phyloP scores from a whole-genome alignment of 2,888 invertebrate species.

The Netelia melanura region DNA sequence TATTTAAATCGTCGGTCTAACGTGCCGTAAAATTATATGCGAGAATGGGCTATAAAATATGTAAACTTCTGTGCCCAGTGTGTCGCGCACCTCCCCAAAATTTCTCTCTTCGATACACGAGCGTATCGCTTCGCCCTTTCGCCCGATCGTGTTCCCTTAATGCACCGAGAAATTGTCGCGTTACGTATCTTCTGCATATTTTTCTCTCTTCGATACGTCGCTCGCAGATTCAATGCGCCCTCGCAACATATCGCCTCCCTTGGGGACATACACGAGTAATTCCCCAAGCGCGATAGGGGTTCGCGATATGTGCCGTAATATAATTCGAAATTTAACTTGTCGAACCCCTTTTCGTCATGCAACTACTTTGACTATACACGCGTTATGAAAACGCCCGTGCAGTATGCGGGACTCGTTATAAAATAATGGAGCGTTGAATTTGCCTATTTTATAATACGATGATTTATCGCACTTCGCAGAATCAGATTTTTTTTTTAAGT shows the following conservation, averaged over 20 bases:
- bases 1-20: slow-evolving; percentile 84
- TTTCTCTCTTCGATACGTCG: slow-evolving; percentile 45
- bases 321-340: slow-evolving; percentile 70
- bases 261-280: slow-evolving; percentile 42
- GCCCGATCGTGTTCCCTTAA: slow-evolving; percentile 75
- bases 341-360: slow-evolving; percentile 64
- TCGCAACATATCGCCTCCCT: slow-evolving; percentile 19
- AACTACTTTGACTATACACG: slow-evolving; percentile 48
- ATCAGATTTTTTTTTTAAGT: background rate
- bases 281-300: slow-evolving; percentile 54
- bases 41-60: slow-evolving; percentile 84
- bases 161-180: slow-evolving; percentile 84
- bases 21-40: slow-evolving; percentile 84
- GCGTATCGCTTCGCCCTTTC: slow-evolving; percentile 43
- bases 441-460: slow-evolving; percentile 18
- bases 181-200: slow-evolving; percentile 64
- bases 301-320: slow-evolving; percentile 51
- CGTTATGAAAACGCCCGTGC: slow-evolving; percentile 45
- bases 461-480: slow-evolving; percentile 18
- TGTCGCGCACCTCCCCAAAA: background rate
- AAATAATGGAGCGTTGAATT: slow-evolving; percentile 45
- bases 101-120: background rate
- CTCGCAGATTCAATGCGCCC: slow-evolving; percentile 54
- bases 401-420: slow-evolving; percentile 13
- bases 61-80: slow-evolving; percentile 73